Conservation (phyloP, 2,888 invertebrate genomes). For the Cabera pusaria region DNA sequence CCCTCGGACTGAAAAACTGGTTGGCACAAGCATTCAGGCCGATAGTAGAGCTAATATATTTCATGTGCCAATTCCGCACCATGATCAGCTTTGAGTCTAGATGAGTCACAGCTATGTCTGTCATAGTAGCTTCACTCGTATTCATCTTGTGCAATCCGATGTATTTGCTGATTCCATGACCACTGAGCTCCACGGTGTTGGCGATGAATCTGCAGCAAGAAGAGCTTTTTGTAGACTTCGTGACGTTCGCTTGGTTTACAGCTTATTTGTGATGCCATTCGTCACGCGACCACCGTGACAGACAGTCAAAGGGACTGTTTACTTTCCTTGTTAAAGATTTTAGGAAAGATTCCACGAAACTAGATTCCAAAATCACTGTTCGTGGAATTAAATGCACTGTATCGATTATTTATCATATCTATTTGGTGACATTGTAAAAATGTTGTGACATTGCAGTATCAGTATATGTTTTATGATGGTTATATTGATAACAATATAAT, state of each 20-base stretch:
- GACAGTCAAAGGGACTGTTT: conserved; percentile 1
- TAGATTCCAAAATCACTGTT: conserved; percentile 9
- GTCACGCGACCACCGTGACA: not conserved
- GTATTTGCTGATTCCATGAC: conserved; percentile 69
- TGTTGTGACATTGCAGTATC: conserved; percentile 27
- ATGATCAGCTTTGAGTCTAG: conserved; percentile 46
- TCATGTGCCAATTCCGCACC: conserved; percentile 58
- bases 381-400: conserved; percentile 11
- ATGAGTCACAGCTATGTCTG: conserved; percentile 63
- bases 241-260: conserved; percentile 3
- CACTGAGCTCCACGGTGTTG: conserved; percentile 67
- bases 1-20: conserved; percentile 51
- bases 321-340: not conserved
- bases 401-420: conserved; percentile 27
- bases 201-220: conserved; percentile 71
- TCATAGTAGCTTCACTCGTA: conserved; percentile 55
- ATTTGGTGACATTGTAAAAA: conserved; percentile 36
- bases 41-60: conserved; percentile 46
- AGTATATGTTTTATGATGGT: conserved; percentile 30
- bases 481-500: conserved; percentile 9
- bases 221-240: conserved; percentile 24
- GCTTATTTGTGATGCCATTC: conserved; percentile 4
- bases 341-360: conserved; percentile 3
- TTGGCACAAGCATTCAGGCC: conserved; percentile 49
- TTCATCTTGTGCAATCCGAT: conserved; percentile 75